These are phyloP conservation scores for Alectoris magna DNA, from an alignment of 2,797 vertebrate species.

Conservation along the genomic window DNA sequence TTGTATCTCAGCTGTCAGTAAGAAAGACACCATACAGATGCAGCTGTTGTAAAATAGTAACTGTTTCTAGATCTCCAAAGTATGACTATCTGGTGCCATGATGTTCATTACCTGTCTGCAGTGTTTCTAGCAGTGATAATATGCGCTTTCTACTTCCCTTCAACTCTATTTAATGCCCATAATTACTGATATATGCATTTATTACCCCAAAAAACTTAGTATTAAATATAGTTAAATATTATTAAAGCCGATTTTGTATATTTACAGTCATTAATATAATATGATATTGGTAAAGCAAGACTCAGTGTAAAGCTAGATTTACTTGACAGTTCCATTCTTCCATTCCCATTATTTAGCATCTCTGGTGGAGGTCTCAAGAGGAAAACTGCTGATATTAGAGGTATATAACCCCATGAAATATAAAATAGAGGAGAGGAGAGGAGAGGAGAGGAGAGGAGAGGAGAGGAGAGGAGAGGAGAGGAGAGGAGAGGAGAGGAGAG, in stretches of 20 bases:
- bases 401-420: too few species aligned
- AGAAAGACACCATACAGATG: neutral
- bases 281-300: neutral
- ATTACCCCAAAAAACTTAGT: neutral
- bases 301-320: neutral
- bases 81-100: neutral
- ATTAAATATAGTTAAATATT: neutral
- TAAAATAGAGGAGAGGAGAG: too few species aligned
- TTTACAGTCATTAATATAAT: neutral
- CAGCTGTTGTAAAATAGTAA: neutral
- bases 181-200: neutral
- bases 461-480: too few species aligned
- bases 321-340: neutral
- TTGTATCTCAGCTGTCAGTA: neutral
- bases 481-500: too few species aligned
- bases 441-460: too few species aligned
- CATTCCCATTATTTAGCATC: neutral
- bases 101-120: neutral
- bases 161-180: neutral
- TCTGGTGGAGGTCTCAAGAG: neutral
- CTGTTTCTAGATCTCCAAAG: neutral
- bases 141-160: neutral
- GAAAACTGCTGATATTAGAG: neutral
- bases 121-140: neutral
- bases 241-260: neutral